Evolutionary conservation across 2,888 invertebrate species (phyloP), one percentile per base, ranked within the genome.

Genomic region (Oeneis ivallda): DNA sequence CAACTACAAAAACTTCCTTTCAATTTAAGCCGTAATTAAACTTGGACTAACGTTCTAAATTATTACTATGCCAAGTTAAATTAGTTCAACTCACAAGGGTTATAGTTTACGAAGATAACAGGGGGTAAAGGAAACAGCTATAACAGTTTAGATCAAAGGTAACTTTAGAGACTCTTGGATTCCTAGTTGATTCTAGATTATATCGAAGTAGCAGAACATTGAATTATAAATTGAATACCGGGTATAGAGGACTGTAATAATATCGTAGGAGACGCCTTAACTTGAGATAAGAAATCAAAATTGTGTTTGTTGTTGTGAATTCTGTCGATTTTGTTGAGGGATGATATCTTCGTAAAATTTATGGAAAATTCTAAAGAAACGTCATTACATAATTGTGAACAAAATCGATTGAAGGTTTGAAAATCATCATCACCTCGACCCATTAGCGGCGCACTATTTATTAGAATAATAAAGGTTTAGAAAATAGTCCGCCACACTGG

Each of bases 71-170:
- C 53, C 17, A 57, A 63, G 53, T 67, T 69, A 57, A 63, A 65
- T 67, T 67, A 67, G 53, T 61, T 63, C 41, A 47, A 63, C 59
- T 62, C 62, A 62, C 60, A 56, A 61, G 47, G 68, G 45, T 59
- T 50, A 54, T 56, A 65, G 59, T 53, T 50, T 34, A 49, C n/a
- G 50, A 58, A 60, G 54, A 65, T 64, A 63, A 62, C 17, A 50
- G 45, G 41, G 54, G 56, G 37, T 43, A 43, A 52, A 26, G 58
- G 43, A 19, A 4, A 26, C 26, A 26, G 26, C 26, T 26, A 26
- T 41, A 45, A 52, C 47, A 26, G 41, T 52, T 61, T 59, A 37
- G 68, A 68, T 67, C 65, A 65, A 62, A 67, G 65, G 52, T 50
- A 52, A 62, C 58, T 45, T 54, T n/a, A 53, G 49, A 57, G 54